Percentiles rank a stretch among this genome's conserved stretches.
Conservation (phyloP, 2,113 vertebrate genomes). For the Helogale parvula region DNA sequence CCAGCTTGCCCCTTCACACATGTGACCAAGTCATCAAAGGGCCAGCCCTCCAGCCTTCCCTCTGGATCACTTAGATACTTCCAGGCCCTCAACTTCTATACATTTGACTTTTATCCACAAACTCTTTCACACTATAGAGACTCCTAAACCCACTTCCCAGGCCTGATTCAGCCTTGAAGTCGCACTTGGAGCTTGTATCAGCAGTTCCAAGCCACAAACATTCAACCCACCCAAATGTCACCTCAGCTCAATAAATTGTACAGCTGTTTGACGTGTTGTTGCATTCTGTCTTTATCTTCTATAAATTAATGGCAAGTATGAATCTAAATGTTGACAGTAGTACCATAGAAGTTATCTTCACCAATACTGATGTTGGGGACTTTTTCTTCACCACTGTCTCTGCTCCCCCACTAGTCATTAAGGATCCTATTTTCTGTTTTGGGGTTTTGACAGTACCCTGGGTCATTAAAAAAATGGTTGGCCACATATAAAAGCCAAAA, state of each 20-base stretch:
- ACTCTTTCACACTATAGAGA: neutral
- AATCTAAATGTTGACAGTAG: neutral
- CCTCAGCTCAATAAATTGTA: neutral
- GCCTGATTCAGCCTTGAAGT: neutral
- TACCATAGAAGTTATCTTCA: neutral
- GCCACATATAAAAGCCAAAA: neutral
- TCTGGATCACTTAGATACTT: neutral
- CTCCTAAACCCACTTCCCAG: neutral
- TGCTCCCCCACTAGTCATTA: neutral
- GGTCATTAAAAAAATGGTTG: neutral
- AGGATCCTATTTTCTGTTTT: neutral
- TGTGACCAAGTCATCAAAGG: neutral
- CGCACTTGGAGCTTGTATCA: neutral
- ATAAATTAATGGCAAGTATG: neutral
- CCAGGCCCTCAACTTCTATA: neutral
- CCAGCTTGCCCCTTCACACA: neutral
- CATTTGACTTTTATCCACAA: neutral
- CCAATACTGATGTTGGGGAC: neutral
- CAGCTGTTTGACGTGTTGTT: neutral
- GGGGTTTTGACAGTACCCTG: neutral
- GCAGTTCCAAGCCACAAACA: neutral
- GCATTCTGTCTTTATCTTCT: neutral
- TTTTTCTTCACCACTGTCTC: neutral
- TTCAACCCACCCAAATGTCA: neutral
- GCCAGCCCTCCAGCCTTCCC: neutral